phyloP scores from a whole-genome alignment of 2,888 invertebrate species.

The Byasa hedistus region DNA sequence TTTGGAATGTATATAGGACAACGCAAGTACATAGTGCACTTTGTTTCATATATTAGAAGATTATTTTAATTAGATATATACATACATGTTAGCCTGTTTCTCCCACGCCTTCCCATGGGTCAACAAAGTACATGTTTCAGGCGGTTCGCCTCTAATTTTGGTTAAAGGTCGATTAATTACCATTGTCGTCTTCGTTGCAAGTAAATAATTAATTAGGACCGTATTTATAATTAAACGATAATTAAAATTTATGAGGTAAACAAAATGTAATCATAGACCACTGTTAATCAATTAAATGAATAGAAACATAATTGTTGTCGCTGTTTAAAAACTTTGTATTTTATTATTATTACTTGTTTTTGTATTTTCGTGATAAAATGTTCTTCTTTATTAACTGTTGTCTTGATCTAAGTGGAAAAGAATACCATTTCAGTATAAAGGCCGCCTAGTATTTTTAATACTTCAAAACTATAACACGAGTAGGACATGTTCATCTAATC shows the following conservation, averaged over 20 bases:
- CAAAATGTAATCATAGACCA: background rate
- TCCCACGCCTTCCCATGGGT: slow-evolving; percentile 24
- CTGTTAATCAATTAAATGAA: no score
- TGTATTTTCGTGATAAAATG: no score
- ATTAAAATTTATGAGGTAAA: background rate
- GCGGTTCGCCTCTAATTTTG: slow-evolving; percentile 11
- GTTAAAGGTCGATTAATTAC: background rate
- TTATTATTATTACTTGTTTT: no score
- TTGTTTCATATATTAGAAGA: background rate
- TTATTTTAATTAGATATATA: slow-evolving; percentile 1
- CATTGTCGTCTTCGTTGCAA: slow-evolving; percentile 3
- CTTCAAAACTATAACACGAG: no score
- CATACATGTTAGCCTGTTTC: background rate
- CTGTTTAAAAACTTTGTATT: no score
- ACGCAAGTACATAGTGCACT: background rate
- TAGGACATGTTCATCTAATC: no score
- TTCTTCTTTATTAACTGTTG: no score
- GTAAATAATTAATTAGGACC: slow-evolving; percentile 5
- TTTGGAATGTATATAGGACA: background rate
- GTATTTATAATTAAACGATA: background rate
- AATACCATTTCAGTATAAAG: no score
- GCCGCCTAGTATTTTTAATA: no score
- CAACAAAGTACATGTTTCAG: slow-evolving; percentile 7
- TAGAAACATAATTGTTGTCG: no score
- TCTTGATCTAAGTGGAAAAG: no score